phyloP scores from a whole-genome alignment of 2,888 invertebrate species.

The Hetaerina titia region DNA sequence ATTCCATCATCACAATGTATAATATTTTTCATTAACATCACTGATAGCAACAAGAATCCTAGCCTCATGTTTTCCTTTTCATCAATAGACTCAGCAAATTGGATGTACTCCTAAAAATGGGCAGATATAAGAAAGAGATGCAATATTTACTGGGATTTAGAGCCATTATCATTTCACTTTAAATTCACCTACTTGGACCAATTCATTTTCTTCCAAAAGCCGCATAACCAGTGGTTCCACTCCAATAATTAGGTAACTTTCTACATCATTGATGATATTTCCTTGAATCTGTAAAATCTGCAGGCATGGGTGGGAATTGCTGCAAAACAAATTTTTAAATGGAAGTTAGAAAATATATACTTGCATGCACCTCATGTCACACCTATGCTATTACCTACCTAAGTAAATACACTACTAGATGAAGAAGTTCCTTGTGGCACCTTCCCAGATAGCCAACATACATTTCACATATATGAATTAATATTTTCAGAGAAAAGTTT shows the following conservation, averaged over 20 bases:
- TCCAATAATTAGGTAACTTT: constrained; percentile 70
- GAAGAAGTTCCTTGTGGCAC: constrained; percentile 69
- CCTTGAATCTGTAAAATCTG: constrained; percentile 54
- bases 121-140: constrained; percentile 12
- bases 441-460: constrained; percentile 70
- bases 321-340: constrained; percentile 55
- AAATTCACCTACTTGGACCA: neutral
- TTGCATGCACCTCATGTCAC: neutral
- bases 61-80: constrained; percentile 7
- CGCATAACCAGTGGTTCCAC: constrained; percentile 70
- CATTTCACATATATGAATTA: constrained; percentile 76
- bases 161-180: neutral
- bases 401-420: constrained; percentile 64
- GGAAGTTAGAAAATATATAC: neutral
- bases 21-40: constrained; percentile 69
- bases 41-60: constrained; percentile 68
- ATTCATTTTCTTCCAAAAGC: constrained; percentile 69
- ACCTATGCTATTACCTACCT: neutral
- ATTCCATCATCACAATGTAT: constrained; percentile 50
- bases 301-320: constrained; percentile 60
- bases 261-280: constrained; percentile 68
- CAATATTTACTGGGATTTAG: neutral
- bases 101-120: constrained; percentile 68
- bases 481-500: constrained; percentile 79
- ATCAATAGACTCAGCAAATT: neutral